Base-by-base conservation (phyloP, 2,113 vertebrate genomes). In the Suricata suricatta region DNA sequence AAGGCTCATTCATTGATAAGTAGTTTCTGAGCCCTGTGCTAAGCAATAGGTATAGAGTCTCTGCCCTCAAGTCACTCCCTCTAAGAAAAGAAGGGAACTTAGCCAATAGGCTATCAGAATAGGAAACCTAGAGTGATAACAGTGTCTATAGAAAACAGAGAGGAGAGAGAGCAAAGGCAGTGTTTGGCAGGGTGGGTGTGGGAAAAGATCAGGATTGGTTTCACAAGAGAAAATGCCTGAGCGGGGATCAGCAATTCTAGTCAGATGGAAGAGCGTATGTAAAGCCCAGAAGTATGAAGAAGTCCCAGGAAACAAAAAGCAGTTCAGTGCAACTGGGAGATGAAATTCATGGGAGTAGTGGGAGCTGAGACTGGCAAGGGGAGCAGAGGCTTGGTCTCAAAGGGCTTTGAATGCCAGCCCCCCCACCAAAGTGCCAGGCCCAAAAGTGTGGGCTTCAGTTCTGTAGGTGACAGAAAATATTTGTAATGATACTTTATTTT, bases 1-100 rank as follows among this genome's bases (percentile, higher is more conserved):
- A 93, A 57, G 90, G 96, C 96, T 94, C 94, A 77, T 33, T 82
- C 47, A 38, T 4, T 50, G 79, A 91, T 95, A 93, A 89, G 27
- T 29, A 50, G 77, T 71, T 84, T 83, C 89, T 95, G 86, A 82
- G 57, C 47, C 64, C 25, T 54, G 29, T 66, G 29, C 69, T 80
- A 57, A 57, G 27, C 81, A 33, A n/a, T 16, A 68, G 35, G 63
- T 90, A 33, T 77, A 47, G 5, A 54, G 31, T 47, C 60, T 92
- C 63, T 94, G 64, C 52, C 74, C 47, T 85, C 77, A 72, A 52
- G 84, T 96, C 93, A 76, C 86, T 96, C 71, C 80, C 60, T 86
- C 52, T 38, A 47, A 79, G 77, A 71, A 96, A 90, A 77, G 35
- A 77, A 72, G 50, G 76, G 9, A 89, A 35, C 29, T 23, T 50